A percentile compares a stretch with the other conserved stretches of the same genome.
phyloP scores from a whole-genome alignment of 2,113 vertebrate genomes.

The Smithornis capensis region DNA sequence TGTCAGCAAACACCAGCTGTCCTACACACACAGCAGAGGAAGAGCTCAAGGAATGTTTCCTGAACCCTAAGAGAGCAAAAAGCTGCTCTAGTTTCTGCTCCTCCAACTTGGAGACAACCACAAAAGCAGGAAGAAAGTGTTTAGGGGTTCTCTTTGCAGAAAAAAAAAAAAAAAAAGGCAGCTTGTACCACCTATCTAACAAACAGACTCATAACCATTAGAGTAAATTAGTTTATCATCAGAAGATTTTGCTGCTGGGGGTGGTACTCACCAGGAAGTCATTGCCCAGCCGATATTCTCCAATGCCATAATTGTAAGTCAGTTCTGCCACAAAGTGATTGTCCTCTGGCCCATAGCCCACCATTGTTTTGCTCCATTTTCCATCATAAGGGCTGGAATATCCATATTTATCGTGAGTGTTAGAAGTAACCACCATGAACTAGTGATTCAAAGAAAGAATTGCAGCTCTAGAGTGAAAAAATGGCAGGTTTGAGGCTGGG shows the following conservation, averaged over 20 bases:
- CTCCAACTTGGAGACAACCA: not conserved
- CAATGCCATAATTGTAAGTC: constrained; percentile 95
- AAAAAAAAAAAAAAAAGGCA: not conserved
- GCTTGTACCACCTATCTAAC: not conserved
- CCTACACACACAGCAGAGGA: not conserved
- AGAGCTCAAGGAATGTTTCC: not conserved
- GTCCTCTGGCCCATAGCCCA: constrained; percentile 93
- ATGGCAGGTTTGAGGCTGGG: not conserved
- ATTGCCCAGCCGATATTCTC: constrained; percentile 88
- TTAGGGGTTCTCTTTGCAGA: no score
- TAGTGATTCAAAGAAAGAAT: not conserved
- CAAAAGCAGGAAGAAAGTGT: not conserved
- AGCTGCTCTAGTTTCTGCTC: not conserved
- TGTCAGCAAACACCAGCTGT: not conserved
- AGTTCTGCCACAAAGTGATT: constrained; percentile 92
- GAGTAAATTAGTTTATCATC: not conserved
- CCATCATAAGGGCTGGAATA: constrained; percentile 91
- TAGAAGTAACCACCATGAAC: not conserved
- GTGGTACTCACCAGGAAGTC: constrained; percentile 86
- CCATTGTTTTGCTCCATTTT: constrained; percentile 99
- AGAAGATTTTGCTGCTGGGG: not conserved
- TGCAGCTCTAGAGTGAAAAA: not conserved
- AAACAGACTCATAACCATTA: not conserved
- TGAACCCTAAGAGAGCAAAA: not conserved
- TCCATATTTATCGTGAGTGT: not conserved